Base-by-base conservation (phyloP, 2,113 vertebrate species). In the Serilophus lunatus region DNA sequence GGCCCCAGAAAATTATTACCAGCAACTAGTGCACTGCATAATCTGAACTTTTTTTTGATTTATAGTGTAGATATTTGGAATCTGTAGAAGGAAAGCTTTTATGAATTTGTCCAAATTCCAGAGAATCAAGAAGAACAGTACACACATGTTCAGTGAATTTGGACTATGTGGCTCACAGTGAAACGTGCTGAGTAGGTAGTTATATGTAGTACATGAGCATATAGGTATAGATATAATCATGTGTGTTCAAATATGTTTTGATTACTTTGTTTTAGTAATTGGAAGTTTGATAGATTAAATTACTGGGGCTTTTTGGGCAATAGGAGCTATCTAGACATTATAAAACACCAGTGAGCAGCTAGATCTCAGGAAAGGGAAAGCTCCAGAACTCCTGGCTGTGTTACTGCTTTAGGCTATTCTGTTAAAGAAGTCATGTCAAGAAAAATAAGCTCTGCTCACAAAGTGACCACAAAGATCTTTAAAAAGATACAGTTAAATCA, bases 361-460 rank as follows among this genome's bases (percentile, higher is more conserved):
- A 70, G 79, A 36, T 38, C 40, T 77, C 22, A 40, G 53, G 68
- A 79, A 87, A 80, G 11, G 38, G 50, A 80, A 86, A 77, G 12
- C n/a, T 88, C 10, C 38, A 54, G 59, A 69, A 70, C 29, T 95
- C 20, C 23, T 69, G 64, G 23, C 64, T 70, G 23, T 0, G 0
- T 80, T 82, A 69, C 50, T 70, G 26, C 63, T 88, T 23, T n/a
- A 63, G 47, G 26, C 54, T 81, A 15, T 71, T 91, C 77, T 79
- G 9, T 63, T 86, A 59, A 81, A 74, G 23, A 50, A 63, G 38
- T 69, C 53, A 75, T 86, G 71, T 92, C 61, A 91, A 95, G 84
- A 74, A 82, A 91, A 86, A 31, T 85, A 95, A 80, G 24, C 90
- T 87, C 35, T 92, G 42, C 87, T 93, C 59, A 88, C 71, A 45